These are phyloP conservation scores for Microdon myrmicae DNA, from an alignment of 2,888 invertebrate species.

Conservation along the genomic window DNA sequence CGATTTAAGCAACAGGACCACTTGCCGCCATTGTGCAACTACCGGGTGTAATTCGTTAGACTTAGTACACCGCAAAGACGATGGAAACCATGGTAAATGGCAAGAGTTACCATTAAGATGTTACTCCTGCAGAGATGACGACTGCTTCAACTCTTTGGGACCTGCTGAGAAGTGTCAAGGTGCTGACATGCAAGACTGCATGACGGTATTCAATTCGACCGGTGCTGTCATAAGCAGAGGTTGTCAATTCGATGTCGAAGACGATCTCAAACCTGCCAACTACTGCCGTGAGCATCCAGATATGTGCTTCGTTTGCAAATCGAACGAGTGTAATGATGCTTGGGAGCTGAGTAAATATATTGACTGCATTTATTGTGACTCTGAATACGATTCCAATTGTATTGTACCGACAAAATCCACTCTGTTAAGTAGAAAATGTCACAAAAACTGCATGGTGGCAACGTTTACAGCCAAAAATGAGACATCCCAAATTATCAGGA, in stretches of 20 bases:
- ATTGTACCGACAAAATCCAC: conserved; percentile 43
- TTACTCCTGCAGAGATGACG: conserved; percentile 58
- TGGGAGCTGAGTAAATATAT: conserved; percentile 56
- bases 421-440: conserved; percentile 56
- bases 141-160: conserved; percentile 59
- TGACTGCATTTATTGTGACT: conserved; percentile 59
- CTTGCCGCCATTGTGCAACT: conserved; percentile 59
- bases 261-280: conserved; percentile 58
- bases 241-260: conserved; percentile 60
- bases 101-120: conserved; percentile 61
- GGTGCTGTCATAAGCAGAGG: conserved; percentile 59
- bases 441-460: conserved; percentile 60
- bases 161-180: conserved; percentile 53
- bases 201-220: conserved; percentile 58
- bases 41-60: conserved; percentile 60
- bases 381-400: conserved; percentile 54
- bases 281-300: conserved; percentile 58
- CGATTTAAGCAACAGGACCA: conserved; percentile 54
- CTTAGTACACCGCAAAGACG: conserved; percentile 57
- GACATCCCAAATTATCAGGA: conserved; percentile 56
- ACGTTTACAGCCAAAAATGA: conserved; percentile 43
- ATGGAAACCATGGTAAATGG: conserved; percentile 60
- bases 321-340: conserved; percentile 62
- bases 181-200: conserved; percentile 59
- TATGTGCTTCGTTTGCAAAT: conserved; percentile 60